Evolutionary conservation across 2,113 vertebrate genomes (phyloP), one percentile per base, ranked within the genome.

Genomic region (Catagonus wagneri): DNA sequence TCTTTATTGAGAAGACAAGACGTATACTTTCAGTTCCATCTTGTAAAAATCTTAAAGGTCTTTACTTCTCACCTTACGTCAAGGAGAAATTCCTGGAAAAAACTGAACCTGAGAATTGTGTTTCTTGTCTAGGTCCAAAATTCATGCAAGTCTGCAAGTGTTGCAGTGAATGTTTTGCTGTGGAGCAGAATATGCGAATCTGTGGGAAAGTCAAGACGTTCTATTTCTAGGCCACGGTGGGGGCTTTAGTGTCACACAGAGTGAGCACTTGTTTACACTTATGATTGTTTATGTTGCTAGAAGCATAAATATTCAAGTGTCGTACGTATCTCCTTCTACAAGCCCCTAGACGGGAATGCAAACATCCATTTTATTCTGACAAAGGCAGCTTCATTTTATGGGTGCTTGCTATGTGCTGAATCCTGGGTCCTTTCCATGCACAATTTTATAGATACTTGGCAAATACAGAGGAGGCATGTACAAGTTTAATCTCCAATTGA

Each of bases 51-150:
- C 14, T 44, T 69, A 14, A 44, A 68, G n/a, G 9, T 69, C 14
- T 56, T 85, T 8, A 27, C 32, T 56, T 19, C 20, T 44, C 52
- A 69, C 19, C 4, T 39, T 80, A 44, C 58, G 58, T 69, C 19
- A 80, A 32, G 34, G 25, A 7, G 19, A 39, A 23, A 17, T 29
- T 25, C 12, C 10, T n/a, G 19, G 19, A 22, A 69, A 7, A 80
- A 25, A 25, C 61, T 69, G 13, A n/a, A 7, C 3, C 0, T n/a
- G 68, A n/a, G 7, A 22, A 6, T 2, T 1, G 1, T 25, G 14
- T 52, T 69, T 89, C 84, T 71, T 69, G 1, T 39, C 8, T 36
- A 61, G 13, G 19, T 61, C 22, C 32, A 23, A 61, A 61, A 25
- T 23, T 4, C 60, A 44, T 58, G 23, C 83, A n/a, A 76, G 60